Percentiles rank a stretch among this genome's conserved stretches.
These are phyloP conservation scores for Aleiodes alternator DNA, from an alignment of 2,888 invertebrate species.

Conservation along the genomic window DNA sequence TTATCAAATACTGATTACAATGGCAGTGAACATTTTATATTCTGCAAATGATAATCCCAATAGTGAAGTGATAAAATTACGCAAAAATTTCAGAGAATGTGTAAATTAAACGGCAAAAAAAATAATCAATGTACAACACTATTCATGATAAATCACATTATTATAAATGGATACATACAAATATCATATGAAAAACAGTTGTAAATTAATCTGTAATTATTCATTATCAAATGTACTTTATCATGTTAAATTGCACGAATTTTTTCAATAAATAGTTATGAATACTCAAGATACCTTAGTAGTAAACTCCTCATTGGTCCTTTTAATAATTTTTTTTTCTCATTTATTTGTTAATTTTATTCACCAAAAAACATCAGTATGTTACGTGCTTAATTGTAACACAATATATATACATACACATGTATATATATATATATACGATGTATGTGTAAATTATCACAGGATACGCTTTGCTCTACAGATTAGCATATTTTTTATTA, in stretches of 20 bases:
- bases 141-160: not conserved
- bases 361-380: slow-evolving; percentile 29
- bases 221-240: not conserved
- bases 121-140: not conserved
- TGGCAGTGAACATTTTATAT: too few species aligned
- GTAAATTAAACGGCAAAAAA: not conserved
- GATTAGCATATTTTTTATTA: slow-evolving; percentile 9
- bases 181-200: not conserved
- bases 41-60: too few species aligned
- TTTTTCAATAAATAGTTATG: too few species aligned
- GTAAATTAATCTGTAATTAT: too few species aligned
- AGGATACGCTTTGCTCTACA: slow-evolving; percentile 59
- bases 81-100: not conserved
- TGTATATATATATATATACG: too few species aligned
- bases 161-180: slow-evolving; percentile 9
- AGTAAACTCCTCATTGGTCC: not conserved
- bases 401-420: slow-evolving; percentile 18
- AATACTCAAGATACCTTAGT: too few species aligned
- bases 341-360: slow-evolving; percentile 6
- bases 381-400: slow-evolving; percentile 10
- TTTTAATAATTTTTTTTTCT: not conserved
- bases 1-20: too few species aligned
- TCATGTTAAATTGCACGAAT: not conserved
- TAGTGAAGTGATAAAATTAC: too few species aligned
- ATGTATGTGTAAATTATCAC: slow-evolving; percentile 58